Evolutionary conservation across 2,113 vertebrate genomes (phyloP).

Genomic region (Mormoops blainvillei): DNA sequence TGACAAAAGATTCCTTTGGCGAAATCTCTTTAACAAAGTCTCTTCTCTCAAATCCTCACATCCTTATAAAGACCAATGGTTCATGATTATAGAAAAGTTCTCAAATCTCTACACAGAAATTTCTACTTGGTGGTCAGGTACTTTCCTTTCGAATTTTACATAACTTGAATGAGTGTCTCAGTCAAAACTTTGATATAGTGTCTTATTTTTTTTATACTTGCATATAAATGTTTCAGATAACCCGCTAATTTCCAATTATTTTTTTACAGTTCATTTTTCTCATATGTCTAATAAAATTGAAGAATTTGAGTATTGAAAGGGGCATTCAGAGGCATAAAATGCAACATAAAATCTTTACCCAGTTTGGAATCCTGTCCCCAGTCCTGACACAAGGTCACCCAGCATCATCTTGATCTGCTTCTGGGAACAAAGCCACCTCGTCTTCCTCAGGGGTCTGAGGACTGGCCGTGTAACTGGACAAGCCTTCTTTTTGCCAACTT

Average conservation of each 20-base stretch:
- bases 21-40: neutral
- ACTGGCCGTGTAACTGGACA: neutral
- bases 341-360: neutral
- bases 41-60: neutral
- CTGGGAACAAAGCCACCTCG: neutral
- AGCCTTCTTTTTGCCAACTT: neutral
- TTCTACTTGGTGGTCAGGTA: neutral
- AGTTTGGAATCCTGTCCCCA: neutral
- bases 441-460: neutral
- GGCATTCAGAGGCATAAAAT: neutral
- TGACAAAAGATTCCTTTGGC: neutral
- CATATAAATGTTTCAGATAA: neutral
- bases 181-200: neutral
- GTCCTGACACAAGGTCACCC: neutral
- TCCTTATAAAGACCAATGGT: neutral
- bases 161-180: neutral
- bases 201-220: neutral
- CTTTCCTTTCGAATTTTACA: neutral
- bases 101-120: neutral
- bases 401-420: neutral
- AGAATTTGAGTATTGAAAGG: neutral
- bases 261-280: neutral
- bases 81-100: neutral
- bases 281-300: neutral
- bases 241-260: neutral